These are phyloP conservation scores for Misgurnus mizolepis DNA, from an alignment of 2,113 vertebrate species.

Conservation along the genomic window DNA sequence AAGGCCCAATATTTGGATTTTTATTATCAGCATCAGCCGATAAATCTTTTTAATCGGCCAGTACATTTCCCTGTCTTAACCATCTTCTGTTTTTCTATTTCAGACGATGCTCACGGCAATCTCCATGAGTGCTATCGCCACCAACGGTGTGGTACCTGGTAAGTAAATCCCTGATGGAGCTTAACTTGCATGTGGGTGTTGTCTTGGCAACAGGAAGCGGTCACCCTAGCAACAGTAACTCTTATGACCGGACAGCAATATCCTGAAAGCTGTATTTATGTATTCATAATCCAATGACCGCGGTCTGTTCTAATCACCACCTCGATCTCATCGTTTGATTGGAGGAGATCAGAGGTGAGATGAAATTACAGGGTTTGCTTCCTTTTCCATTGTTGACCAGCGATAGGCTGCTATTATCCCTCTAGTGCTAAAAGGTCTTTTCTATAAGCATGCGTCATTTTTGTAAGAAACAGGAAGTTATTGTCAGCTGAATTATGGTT, in stretches of 20 bases:
- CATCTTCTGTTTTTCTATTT: constrained; percentile 10
- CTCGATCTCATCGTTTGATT: constrained; percentile 56
- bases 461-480: constrained; percentile 30
- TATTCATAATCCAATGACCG: constrained; percentile 44
- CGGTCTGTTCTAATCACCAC: constrained; percentile 58
- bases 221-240: constrained; percentile 52
- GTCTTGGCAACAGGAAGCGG: constrained; percentile 65
- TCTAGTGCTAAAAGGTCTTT: constrained; percentile 25
- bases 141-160: constrained; percentile 99
- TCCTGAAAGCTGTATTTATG: constrained; percentile 50
- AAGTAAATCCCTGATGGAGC: constrained; percentile 62
- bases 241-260: constrained; percentile 39
- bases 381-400: constrained; percentile 7
- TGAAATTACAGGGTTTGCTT: constrained; percentile 62
- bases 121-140: constrained; percentile 98
- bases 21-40: no score
- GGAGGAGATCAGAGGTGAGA: constrained; percentile 55
- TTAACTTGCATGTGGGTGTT: constrained; percentile 30
- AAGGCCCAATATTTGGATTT: no score
- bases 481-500: background rate
- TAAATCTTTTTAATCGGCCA: no score
- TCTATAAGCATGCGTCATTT: constrained; percentile 20
- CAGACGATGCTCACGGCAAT: constrained; percentile 99
- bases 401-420: constrained; percentile 35
- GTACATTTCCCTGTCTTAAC: background rate